Evolutionary conservation across 2,113 vertebrate genomes (phyloP).

Genomic region (Antidorcas marsupialis): DNA sequence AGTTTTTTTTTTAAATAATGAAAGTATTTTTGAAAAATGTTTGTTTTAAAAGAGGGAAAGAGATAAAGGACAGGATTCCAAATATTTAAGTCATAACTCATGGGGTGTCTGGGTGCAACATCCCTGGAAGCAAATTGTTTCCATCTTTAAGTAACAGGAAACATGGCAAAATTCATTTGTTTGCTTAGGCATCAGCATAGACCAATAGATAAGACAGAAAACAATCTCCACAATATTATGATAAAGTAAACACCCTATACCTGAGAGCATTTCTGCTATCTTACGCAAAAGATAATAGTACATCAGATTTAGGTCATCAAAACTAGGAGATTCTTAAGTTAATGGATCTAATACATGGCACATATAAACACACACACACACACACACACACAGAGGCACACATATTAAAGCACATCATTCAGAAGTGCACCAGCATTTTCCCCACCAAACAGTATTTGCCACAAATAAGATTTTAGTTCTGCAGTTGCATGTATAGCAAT

Average conservation of each 20-base stretch:
- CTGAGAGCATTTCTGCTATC: not conserved
- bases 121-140: not conserved
- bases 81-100: not conserved
- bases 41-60: not conserved
- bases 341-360: not conserved
- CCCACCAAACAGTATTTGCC: not conserved
- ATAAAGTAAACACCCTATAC: not conserved
- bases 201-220: not conserved
- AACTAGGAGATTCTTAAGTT: not conserved
- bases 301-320: not conserved
- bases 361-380: not conserved
- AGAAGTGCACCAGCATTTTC: not conserved
- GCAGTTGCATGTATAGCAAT: not conserved
- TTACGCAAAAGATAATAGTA: not conserved
- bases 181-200: not conserved
- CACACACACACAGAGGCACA: not conserved
- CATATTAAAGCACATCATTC: not conserved
- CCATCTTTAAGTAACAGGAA: not conserved
- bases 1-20: not conserved
- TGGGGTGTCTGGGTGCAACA: accelerated
- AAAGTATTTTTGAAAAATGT: not conserved
- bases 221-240: not conserved
- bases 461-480: not conserved
- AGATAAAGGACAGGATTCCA: not conserved
- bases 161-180: not conserved